Conservation (phyloP, 2,113 vertebrate species). For the Chloroceryle aenea region DNA sequence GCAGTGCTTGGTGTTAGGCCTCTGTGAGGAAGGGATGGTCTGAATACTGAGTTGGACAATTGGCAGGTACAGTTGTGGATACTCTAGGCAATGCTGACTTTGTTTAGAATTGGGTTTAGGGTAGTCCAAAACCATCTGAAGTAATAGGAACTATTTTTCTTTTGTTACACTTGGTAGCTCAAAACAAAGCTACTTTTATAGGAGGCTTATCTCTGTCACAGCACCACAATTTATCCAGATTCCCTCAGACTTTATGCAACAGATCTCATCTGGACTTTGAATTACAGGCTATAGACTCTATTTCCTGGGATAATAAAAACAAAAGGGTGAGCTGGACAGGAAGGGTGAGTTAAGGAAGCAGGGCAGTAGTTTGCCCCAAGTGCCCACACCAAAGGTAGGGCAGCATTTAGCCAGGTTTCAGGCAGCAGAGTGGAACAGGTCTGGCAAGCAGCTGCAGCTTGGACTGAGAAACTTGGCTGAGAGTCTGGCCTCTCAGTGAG, state of each 20-base stretch:
- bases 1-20: neutral
- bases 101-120: neutral
- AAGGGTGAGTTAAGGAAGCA: neutral
- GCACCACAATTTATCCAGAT: neutral
- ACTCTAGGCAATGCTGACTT: neutral
- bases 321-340: neutral
- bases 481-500: neutral
- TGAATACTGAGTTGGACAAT: neutral
- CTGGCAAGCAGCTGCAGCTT: neutral
- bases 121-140: neutral
- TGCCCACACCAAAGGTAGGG: neutral
- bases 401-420: neutral
- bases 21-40: neutral
- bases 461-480: fast-evolving
- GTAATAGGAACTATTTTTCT: neutral
- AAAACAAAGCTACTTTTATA: neutral
- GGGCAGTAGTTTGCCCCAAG: neutral
- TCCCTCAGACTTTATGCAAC: neutral
- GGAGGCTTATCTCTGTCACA: neutral
- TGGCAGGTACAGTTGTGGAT: neutral
- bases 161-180: neutral
- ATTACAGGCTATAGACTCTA: neutral
- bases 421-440: neutral
- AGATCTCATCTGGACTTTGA: neutral
- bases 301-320: neutral